phyloP scores from a whole-genome alignment of 2,888 invertebrate species.

The Nudaria mundana region DNA sequence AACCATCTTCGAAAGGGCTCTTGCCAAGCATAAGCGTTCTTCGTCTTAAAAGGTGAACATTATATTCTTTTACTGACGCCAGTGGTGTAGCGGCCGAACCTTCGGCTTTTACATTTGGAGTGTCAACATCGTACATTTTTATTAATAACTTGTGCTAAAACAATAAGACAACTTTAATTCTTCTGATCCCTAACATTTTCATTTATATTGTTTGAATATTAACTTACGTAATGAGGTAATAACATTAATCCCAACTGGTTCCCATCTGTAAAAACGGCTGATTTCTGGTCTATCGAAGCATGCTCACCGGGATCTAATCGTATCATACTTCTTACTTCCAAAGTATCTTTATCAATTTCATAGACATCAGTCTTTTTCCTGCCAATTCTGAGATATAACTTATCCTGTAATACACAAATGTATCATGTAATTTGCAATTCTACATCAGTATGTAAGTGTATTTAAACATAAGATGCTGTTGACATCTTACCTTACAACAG shows the following conservation, averaged over 20 bases:
- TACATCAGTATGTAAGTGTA: too few species aligned
- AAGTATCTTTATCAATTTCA: slow-evolving; percentile 66
- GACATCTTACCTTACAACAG: slow-evolving; percentile 86
- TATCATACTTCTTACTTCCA: slow-evolving; percentile 58
- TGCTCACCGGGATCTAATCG: slow-evolving; percentile 57
- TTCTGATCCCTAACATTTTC: not conserved
- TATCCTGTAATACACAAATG: slow-evolving; percentile 79
- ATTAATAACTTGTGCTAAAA: slow-evolving; percentile 64
- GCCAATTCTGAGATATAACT: slow-evolving; percentile 88
- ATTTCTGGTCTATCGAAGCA: slow-evolving; percentile 54
- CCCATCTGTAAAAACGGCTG: slow-evolving; percentile 69
- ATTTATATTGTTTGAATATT: not conserved
- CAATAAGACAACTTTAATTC: not conserved
- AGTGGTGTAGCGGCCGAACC: slow-evolving; percentile 42
- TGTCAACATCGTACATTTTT: slow-evolving; percentile 60
- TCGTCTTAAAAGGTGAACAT: slow-evolving; percentile 62
- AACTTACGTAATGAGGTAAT: slow-evolving; percentile 66
- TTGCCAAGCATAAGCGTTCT: slow-evolving; percentile 62
- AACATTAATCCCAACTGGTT: slow-evolving; percentile 76
- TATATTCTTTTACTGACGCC: slow-evolving; percentile 53
- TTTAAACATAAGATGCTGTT: not conserved
- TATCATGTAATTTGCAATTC: too few species aligned
- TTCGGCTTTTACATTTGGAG: slow-evolving; percentile 38
- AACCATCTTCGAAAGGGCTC: slow-evolving; percentile 63
- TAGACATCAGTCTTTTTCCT: slow-evolving; percentile 72